Evolutionary conservation across 2,888 invertebrate species (phyloP).

Genomic region (Liodrosophila aerea): DNA sequence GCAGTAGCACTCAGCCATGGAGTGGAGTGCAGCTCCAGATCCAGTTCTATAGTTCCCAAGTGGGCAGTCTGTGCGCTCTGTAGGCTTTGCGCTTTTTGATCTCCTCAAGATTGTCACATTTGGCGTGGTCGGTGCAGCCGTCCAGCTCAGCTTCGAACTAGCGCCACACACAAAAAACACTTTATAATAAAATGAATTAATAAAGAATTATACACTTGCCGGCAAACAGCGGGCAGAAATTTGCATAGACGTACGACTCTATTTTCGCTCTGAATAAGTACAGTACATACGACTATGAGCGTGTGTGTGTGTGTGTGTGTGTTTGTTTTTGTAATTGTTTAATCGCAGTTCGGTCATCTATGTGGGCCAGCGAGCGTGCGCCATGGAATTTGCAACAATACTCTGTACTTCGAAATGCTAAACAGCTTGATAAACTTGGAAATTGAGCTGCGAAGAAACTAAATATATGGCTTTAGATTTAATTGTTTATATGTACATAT

Average conservation of each 20-base stretch:
- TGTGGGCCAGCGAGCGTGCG: slow-evolving; percentile 56
- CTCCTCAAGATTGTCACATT: slow-evolving; percentile 65
- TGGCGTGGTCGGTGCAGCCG: slow-evolving; percentile 47
- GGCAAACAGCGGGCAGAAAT: slow-evolving; percentile 49
- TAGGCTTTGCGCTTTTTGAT: slow-evolving; percentile 71
- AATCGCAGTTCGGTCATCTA: slow-evolving; percentile 63
- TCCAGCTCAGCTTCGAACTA: slow-evolving; percentile 26
- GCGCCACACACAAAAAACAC: slow-evolving; percentile 50
- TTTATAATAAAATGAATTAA: slow-evolving; percentile 38
- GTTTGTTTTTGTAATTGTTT: slow-evolving; percentile 48
- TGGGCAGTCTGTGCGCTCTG: slow-evolving; percentile 49
- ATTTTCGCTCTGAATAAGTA: slow-evolving; percentile 52
- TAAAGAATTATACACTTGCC: slow-evolving; percentile 69
- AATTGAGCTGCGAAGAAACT: no score
- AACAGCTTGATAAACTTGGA: no score
- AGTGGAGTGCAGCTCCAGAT: slow-evolving; percentile 21
- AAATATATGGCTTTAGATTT: no score
- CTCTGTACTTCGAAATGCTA: slow-evolving; percentile 10
- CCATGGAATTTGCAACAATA: slow-evolving; percentile 46
- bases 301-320: slow-evolving; percentile 11
- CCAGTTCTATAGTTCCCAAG: slow-evolving; percentile 37
- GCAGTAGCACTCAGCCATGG: neutral
- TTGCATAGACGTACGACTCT: slow-evolving; percentile 68
- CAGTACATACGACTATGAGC: slow-evolving; percentile 7
- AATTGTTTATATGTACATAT: no score